Conservation (phyloP, 2,797 vertebrate genomes). For the Phalanger gymnotis region DNA sequence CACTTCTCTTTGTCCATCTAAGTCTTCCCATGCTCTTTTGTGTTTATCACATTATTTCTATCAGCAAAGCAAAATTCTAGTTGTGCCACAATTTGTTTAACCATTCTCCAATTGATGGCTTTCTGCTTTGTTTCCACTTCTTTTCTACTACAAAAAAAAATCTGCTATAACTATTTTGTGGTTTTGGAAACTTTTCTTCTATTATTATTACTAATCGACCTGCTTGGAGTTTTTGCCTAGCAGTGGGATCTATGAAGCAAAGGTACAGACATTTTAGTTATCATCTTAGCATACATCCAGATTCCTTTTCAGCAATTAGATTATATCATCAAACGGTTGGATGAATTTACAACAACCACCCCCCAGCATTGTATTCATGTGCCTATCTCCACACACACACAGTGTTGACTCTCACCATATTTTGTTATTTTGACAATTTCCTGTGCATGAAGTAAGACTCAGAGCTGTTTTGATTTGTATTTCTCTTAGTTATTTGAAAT, state of each 20-base stretch:
- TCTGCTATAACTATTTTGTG: neutral
- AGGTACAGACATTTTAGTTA: neutral
- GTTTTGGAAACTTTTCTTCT: neutral
- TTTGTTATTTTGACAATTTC: neutral
- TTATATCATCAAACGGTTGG: neutral
- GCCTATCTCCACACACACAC: neutral
- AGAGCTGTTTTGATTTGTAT: neutral
- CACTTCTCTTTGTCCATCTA: neutral
- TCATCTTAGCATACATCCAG: neutral
- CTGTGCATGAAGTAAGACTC: neutral
- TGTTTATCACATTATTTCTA: neutral
- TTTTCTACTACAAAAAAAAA: neutral
- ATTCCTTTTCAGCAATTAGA: neutral
- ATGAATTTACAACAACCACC: neutral
- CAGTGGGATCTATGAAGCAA: neutral
- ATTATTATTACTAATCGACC: neutral
- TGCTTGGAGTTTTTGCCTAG: neutral
- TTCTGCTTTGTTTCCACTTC: neutral
- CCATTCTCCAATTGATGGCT: neutral
- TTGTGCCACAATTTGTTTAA: neutral
- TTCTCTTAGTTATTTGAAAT: neutral
- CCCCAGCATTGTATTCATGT: neutral
- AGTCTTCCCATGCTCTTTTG: neutral
- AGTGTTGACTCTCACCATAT: neutral
- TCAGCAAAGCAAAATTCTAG: neutral